Evolutionary conservation across 2,888 invertebrate genomes (phyloP).

Genomic region (Branchinecta sandiegonensis): DNA sequence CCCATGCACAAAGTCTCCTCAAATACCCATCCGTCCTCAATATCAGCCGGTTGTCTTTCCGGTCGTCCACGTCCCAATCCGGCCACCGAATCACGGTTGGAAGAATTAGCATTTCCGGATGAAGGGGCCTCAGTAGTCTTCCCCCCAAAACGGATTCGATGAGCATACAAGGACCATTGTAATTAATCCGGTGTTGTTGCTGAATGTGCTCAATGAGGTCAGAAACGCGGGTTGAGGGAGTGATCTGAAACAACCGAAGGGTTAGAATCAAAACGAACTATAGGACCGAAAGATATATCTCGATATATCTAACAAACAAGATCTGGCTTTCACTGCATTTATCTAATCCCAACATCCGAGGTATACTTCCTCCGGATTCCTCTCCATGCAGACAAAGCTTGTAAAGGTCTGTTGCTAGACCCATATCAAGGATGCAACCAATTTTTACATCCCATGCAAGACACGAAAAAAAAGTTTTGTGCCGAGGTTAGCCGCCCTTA

Average conservation of each 20-base stretch:
- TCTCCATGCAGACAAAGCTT: too few species aligned
- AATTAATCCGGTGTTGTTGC: not conserved
- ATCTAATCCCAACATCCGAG: too few species aligned
- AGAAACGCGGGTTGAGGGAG: constrained; percentile 4
- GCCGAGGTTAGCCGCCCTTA: too few species aligned
- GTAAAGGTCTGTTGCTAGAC: too few species aligned
- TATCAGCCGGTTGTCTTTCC: constrained; percentile 63
- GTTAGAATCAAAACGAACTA: too few species aligned
- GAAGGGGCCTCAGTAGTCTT: not conserved
- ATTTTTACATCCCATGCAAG: too few species aligned
- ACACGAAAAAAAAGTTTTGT: too few species aligned
- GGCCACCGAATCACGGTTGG: constrained; percentile 58
- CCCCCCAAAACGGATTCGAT: not conserved
- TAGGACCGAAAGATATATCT: too few species aligned
- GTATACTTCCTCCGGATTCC: too few species aligned
- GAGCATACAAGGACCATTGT: constrained; percentile 15
- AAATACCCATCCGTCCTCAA: constrained; percentile 36
- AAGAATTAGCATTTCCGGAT: constrained; percentile 43
- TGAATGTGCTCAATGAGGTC: not conserved
- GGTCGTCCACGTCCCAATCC: constrained; percentile 71
- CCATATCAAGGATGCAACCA: too few species aligned
- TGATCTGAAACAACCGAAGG: not conserved
- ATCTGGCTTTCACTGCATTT: too few species aligned
- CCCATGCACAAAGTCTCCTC: constrained; percentile 11
- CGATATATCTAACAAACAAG: too few species aligned